Evolutionary conservation across 2,888 invertebrate species (phyloP), one percentile per base, ranked within the genome.

Genomic region (Tachina grossa): DNA sequence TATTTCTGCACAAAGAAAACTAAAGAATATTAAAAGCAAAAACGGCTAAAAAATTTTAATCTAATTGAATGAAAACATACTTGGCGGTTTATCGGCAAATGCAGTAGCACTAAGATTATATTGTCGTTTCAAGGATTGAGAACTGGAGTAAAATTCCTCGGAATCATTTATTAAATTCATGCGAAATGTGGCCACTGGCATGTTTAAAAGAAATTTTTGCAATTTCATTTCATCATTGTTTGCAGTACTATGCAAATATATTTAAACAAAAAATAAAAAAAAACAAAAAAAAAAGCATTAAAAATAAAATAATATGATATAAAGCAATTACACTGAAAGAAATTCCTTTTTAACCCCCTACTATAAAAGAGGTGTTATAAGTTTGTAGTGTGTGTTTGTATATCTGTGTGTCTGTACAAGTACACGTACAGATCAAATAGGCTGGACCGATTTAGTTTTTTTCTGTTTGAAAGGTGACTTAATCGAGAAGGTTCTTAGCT

Each of bases 1-100:
- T 72, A 87, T 74, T 79, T 87, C 89, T 89, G 69, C 10, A 65
- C 53, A 53, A 14, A 47, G 19, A 49, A 78, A 69, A 65, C 13
- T 49, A n/a, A 65, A 68, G 19, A 55, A 57, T 71, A 83, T 59
- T 51, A 39, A 59, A n/a, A 45, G 19, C n/a, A 49, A 19, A 43
- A 51, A 9, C 10, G 61, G 45, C 5, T 31, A 1, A 4, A 19
- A 45, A 14, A 22, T 41, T 19, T 49, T 41, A 74, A 78, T n/a
- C 11, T 41, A 19, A 80, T 77, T 72, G n/a, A 49, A 49, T 9
- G 43, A 43, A 79, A 66, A 85, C 83, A 11, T 75, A 85, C 85
- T 83, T 65, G 85, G 83, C 61, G 83, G 79, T 57, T 68, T 79
- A 57, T 68, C 79, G 16, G 76, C 66, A 76, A 75, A 49, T 1